These are phyloP conservation scores for Eupithecia tripunctaria DNA, from an alignment of 2,888 invertebrate species.

Conservation along the genomic window DNA sequence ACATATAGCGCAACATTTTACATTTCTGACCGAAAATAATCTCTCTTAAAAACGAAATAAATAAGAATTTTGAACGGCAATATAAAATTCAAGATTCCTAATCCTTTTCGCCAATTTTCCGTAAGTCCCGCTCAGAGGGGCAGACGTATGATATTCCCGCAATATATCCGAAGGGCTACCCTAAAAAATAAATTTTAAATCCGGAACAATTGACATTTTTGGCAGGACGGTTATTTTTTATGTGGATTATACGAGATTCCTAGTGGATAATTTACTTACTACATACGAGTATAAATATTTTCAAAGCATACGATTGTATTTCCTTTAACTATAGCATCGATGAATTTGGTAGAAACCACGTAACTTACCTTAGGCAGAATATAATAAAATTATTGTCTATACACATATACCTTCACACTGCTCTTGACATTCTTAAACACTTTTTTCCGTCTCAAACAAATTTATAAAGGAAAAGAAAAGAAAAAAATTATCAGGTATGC, in stretches of 20 bases:
- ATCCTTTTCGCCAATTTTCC: constrained; percentile 61
- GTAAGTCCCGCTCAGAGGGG: constrained; percentile 57
- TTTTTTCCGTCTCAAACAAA: no score
- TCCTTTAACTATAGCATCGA: no score
- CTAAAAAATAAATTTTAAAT: not conserved
- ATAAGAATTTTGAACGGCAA: constrained; percentile 36
- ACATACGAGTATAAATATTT: not conserved
- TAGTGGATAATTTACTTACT: not conserved
- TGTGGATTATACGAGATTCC: not conserved
- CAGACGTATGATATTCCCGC: constrained; percentile 66
- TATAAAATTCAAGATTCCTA: constrained; percentile 48
- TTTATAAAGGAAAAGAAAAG: no score
- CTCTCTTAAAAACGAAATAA: constrained; percentile 36
- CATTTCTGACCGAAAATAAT: not conserved
- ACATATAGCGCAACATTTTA: not conserved
- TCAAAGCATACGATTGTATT: not conserved
- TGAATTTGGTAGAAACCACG: not conserved
- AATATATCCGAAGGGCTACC: constrained; percentile 57
- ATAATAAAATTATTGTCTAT: not conserved
- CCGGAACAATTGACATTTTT: not conserved
- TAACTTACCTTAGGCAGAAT: not conserved
- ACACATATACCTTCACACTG: no score
- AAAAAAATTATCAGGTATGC: no score
- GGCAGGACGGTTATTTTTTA: not conserved
- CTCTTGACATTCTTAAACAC: no score